phyloP scores from a whole-genome alignment of 2,113 vertebrate species.

The Euleptes europaea region DNA sequence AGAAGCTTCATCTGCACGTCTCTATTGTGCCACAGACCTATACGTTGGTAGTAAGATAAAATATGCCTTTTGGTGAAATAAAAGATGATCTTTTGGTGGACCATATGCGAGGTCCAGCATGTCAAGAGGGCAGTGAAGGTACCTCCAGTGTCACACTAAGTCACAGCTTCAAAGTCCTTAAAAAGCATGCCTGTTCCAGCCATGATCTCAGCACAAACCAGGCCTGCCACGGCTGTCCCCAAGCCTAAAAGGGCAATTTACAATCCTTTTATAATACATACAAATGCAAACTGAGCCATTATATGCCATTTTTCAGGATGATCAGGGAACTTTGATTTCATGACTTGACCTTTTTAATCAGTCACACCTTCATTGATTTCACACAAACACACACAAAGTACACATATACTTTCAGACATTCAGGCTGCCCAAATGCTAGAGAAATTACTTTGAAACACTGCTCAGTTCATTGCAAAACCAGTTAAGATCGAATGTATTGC shows the following conservation, averaged over 20 bases:
- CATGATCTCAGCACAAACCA: background rate
- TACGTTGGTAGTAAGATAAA: background rate
- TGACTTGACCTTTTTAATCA: background rate
- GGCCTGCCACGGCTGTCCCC: background rate
- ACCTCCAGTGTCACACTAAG: background rate
- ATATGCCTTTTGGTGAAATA: background rate
- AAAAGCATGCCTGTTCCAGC: background rate
- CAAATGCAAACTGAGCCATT: background rate
- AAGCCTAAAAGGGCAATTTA: background rate
- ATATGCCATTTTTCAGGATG: background rate
- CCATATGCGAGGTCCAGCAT: background rate
- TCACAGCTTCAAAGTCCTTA: background rate
- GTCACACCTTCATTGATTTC: background rate
- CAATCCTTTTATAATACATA: background rate
- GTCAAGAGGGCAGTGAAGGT: background rate
- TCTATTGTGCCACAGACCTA: background rate
- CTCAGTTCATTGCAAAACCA: background rate
- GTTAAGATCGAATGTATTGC: background rate
- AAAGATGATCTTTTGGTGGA: too few species aligned
- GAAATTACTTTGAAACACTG: background rate
- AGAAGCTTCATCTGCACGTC: background rate
- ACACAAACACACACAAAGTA: background rate
- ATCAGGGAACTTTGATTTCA: background rate
- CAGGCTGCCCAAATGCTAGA: background rate
- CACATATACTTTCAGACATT: background rate